Conservation (phyloP, 2,113 vertebrate species). For the Solea senegalensis region DNA sequence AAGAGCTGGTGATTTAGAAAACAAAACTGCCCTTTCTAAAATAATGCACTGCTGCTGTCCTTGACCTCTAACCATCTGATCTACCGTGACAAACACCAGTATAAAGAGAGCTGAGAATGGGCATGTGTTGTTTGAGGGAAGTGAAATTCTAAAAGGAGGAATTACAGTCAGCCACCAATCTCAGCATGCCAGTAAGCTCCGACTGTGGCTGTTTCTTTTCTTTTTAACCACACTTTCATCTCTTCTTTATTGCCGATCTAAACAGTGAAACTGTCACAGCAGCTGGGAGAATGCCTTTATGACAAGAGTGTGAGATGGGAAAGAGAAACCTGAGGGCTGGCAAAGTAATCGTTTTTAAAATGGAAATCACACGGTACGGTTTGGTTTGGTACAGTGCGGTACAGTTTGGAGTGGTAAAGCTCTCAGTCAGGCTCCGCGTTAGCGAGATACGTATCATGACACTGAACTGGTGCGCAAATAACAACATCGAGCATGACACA, state of each 20-base stretch:
- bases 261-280: too few relatives aligned
- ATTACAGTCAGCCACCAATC: not conserved
- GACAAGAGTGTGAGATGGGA: not conserved
- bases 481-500: too few relatives aligned
- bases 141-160: slow-evolving; percentile 11
- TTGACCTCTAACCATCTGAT: not conserved
- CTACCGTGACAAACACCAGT: not conserved
- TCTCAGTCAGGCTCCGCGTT: too few relatives aligned
- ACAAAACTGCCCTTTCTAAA: too few relatives aligned
- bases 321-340: not conserved
- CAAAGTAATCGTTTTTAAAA: too few relatives aligned
- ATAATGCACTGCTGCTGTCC: not conserved
- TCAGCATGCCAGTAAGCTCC: not conserved
- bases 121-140: not conserved
- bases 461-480: too few relatives aligned
- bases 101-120: not conserved
- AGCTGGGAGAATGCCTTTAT: not conserved
- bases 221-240: not conserved
- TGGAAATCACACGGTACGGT: too few relatives aligned
- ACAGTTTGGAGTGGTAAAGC: too few relatives aligned
- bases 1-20: too few relatives aligned
- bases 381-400: too few relatives aligned
- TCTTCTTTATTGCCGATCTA: not conserved
- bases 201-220: not conserved
- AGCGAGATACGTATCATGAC: too few relatives aligned